Evolutionary conservation across 2,797 vertebrate genomes (phyloP).

Genomic region (Xenentodon cancila): DNA sequence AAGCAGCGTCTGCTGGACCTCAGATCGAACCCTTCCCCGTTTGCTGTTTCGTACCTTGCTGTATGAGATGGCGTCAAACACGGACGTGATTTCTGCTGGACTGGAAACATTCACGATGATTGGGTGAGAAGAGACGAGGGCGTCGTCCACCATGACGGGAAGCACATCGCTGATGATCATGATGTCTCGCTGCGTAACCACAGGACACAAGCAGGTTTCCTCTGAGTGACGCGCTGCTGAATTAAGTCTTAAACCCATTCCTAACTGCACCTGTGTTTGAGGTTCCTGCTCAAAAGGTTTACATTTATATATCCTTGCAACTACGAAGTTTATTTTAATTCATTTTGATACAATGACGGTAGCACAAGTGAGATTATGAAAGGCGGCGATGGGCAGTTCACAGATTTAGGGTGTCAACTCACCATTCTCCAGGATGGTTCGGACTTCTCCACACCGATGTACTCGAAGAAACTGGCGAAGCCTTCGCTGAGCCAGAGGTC

Average conservation of each 20-base stretch:
- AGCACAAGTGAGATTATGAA: too few species aligned
- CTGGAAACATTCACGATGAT: conserved; percentile 89
- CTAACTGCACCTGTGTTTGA: too few species aligned
- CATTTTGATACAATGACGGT: too few species aligned
- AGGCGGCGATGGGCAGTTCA: too few species aligned
- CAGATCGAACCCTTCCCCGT: too few species aligned
- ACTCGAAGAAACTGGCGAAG: conserved; percentile 98
- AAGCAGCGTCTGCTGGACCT: too few species aligned
- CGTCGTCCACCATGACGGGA: conserved; percentile 93
- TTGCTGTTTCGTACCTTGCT: conserved; percentile 86
- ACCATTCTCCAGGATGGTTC: conserved; percentile 92
- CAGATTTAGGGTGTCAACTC: too few species aligned
- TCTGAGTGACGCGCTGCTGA: too few species aligned
- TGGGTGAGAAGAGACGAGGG: conserved; percentile 91
- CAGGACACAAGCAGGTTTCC: not conserved
- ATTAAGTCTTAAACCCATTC: too few species aligned
- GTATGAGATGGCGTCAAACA: conserved; percentile 96
- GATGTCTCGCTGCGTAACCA: conserved; percentile 85
- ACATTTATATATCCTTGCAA: too few species aligned
- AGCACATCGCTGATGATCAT: conserved; percentile 90
- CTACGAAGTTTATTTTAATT: too few species aligned
- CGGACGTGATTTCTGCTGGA: conserved; percentile 95
- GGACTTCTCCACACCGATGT: conserved; percentile 84
- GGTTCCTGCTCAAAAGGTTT: too few species aligned
- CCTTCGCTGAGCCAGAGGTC: conserved; percentile 98